phyloP scores from a whole-genome alignment of 2,113 vertebrate species.

The Maccullochella peelii region DNA sequence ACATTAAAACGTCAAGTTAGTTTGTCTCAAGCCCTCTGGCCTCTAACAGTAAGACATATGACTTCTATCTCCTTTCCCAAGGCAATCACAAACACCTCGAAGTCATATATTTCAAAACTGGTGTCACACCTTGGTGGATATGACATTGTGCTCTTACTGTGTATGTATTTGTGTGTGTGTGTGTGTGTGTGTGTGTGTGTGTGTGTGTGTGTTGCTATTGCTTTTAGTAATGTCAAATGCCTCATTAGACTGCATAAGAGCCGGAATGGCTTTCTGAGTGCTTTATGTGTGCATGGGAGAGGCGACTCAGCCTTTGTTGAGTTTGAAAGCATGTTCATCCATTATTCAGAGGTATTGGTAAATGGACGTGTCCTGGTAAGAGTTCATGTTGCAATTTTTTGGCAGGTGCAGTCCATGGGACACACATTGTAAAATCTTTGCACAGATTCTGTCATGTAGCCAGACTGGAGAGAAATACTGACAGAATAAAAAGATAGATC shows the following conservation, averaged over 20 bases:
- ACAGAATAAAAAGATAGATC: not conserved
- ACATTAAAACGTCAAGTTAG: constrained; percentile 69
- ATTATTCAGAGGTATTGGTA: constrained; percentile 77
- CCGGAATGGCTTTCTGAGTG: constrained; percentile 66
- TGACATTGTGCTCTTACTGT: constrained; percentile 16
- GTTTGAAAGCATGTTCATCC: constrained; percentile 74
- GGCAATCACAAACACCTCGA: constrained; percentile 50
- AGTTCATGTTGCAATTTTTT: constrained; percentile 42
- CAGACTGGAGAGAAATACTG: not conserved
- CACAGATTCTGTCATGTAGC: not conserved
- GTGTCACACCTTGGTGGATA: constrained; percentile 41
- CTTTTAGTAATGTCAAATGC: constrained; percentile 61
- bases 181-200: constrained; percentile 24
- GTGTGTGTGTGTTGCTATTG: constrained; percentile 25
- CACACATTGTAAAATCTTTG: constrained; percentile 9
- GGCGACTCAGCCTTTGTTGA: constrained; percentile 53
- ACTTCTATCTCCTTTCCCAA: constrained; percentile 60
- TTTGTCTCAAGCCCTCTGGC: constrained; percentile 49
- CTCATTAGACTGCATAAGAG: constrained; percentile 67
- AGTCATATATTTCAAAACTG: constrained; percentile 54
- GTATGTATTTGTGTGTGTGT: constrained; percentile 22
- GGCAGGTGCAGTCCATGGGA: constrained; percentile 38
- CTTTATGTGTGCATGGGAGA: constrained; percentile 52
- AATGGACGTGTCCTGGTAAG: constrained; percentile 57
- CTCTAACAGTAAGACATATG: constrained; percentile 64